Percentiles rank a stretch among this genome's conserved stretches.
Evolutionary conservation across 2,113 vertebrate genomes (phyloP).

Genomic region (Corythoichthys haematopterus): DNA sequence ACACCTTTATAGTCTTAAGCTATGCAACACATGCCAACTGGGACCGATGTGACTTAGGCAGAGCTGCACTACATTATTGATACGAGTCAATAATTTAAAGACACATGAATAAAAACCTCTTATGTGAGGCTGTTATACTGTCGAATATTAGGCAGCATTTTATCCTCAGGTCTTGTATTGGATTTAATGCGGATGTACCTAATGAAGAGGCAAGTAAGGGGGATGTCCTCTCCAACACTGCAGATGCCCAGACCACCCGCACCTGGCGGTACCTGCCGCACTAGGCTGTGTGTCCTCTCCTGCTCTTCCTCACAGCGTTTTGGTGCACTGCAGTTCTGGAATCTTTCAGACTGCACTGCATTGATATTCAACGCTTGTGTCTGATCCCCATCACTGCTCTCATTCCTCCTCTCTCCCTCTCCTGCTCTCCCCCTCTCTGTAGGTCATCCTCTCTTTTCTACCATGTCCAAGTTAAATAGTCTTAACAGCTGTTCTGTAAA

Average conservation of each 20-base stretch:
- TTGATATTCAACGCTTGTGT: conserved; percentile 89
- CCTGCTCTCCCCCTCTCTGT: conserved; percentile 38
- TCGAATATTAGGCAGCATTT: background rate
- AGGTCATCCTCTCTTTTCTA: background rate
- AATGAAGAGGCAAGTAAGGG: background rate
- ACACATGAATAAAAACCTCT: background rate
- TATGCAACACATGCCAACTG: background rate
- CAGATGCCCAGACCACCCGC: background rate
- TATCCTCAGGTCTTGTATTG: background rate
- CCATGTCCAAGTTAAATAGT: conserved; percentile 13
- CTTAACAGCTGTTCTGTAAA: conserved; percentile 19
- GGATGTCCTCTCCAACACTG: background rate
- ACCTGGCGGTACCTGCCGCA: conserved; percentile 11
- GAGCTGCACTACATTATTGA: background rate
- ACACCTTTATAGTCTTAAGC: background rate
- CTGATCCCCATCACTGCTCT: conserved; percentile 77
- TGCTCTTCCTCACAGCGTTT: conserved; percentile 71
- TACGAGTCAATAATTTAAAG: background rate
- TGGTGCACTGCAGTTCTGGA: conserved; percentile 93
- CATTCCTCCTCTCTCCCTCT: conserved; percentile 26
- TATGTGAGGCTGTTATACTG: background rate
- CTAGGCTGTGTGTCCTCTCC: conserved; percentile 33
- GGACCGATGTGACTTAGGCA: background rate
- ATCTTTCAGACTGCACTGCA: conserved; percentile 78
- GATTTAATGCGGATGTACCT: background rate